These are phyloP conservation scores for Sclerodermus sp. DNA, from an alignment of 2,888 invertebrate genomes.

Conservation along the genomic window DNA sequence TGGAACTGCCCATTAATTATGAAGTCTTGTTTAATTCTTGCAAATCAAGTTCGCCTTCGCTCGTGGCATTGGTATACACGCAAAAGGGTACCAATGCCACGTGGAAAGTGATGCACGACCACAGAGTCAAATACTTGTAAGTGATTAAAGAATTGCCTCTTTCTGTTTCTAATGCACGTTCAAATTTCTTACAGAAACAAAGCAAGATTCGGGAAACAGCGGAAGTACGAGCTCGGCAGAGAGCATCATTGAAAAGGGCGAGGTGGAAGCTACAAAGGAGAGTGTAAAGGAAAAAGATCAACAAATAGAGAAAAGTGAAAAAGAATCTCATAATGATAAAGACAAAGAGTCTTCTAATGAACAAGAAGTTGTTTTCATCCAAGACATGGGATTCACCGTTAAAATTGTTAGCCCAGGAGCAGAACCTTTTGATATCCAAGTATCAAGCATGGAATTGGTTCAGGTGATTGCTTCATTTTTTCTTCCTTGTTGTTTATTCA, in stretches of 20 bases:
- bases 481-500: too few species aligned
- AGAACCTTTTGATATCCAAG: slow-evolving; percentile 92
- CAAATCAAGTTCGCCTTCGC: too few species aligned
- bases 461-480: slow-evolving; percentile 56
- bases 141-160: too few species aligned
- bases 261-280: slow-evolving; percentile 57
- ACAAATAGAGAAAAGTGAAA: slow-evolving; percentile 37
- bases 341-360: slow-evolving; percentile 65
- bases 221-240: slow-evolving; percentile 42
- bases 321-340: slow-evolving; percentile 42
- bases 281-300: slow-evolving; percentile 49
- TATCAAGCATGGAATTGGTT: slow-evolving; percentile 96
- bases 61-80: too few species aligned
- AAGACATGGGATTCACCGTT: slow-evolving; percentile 91
- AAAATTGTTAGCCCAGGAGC: slow-evolving; percentile 90
- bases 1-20: too few species aligned
- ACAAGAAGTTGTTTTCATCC: slow-evolving; percentile 83
- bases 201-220: slow-evolving; percentile 35
- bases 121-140: too few species aligned
- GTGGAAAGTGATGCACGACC: too few species aligned
- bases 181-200: slow-evolving; percentile 39
- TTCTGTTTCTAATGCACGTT: too few species aligned
- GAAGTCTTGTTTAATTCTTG: too few species aligned
- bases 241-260: slow-evolving; percentile 56
- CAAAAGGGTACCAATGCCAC: too few species aligned